Percentiles rank a stretch among this genome's conserved stretches.
phyloP scores from a whole-genome alignment of 2,888 invertebrate species.

The Carabus problematicus region DNA sequence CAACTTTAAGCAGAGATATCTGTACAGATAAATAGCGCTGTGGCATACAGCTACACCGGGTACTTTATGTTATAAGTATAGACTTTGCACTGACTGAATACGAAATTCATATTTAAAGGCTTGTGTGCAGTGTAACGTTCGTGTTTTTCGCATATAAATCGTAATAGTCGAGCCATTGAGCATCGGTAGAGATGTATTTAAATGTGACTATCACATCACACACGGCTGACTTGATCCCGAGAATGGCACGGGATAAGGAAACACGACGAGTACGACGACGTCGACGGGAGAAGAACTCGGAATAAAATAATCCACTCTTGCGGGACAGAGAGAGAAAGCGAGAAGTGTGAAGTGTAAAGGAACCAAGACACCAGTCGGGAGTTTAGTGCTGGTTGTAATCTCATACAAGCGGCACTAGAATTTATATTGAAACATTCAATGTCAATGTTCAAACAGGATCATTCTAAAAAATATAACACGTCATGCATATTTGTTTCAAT shows the following conservation, averaged over 20 bases:
- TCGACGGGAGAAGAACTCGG: slow-evolving; percentile 18
- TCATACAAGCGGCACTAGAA: slow-evolving; percentile 43
- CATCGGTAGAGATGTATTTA: slow-evolving; percentile 49
- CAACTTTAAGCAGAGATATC: no score
- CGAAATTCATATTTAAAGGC: slow-evolving; percentile 35
- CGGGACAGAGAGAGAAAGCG: no score
- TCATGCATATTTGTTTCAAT: background rate
- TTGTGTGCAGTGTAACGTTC: background rate
- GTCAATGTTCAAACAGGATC: slow-evolving; percentile 6
- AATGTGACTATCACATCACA: slow-evolving; percentile 54
- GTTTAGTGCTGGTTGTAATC: slow-evolving; percentile 8
- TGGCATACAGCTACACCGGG: no score
- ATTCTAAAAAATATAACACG: background rate
- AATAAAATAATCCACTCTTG: slow-evolving; percentile 48
- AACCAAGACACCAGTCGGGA: slow-evolving; percentile 22
- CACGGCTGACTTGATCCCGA: slow-evolving; percentile 52
- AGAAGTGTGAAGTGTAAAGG: slow-evolving; percentile 44
- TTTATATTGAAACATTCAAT: slow-evolving; percentile 13
- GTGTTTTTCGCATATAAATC: slow-evolving; percentile 23
- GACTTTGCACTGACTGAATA: slow-evolving; percentile 17
- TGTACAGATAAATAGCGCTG: no score
- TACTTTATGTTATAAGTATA: no score
- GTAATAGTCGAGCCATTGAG: slow-evolving; percentile 35
- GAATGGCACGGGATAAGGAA: slow-evolving; percentile 44
- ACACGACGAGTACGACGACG: slow-evolving; percentile 44